These are phyloP conservation scores for Clarias macrocephalus DNA, from an alignment of 2,113 vertebrate species.

Conservation along the genomic window DNA sequence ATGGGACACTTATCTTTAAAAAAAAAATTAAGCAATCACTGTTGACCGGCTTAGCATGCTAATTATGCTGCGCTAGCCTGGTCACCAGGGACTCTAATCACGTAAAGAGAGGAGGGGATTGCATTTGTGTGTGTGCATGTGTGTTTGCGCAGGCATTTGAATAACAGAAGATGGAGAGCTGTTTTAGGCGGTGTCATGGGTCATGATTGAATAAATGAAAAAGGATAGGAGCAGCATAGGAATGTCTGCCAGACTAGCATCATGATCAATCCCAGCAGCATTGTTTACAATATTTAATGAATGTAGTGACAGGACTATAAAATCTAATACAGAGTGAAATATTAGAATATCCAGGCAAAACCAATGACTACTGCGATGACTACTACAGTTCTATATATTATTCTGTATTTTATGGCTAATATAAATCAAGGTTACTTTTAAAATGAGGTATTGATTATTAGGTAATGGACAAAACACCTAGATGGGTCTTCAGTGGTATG, in stretches of 20 bases:
- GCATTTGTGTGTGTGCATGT: constrained; percentile 10
- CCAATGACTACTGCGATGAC: background rate
- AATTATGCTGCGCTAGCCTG: constrained; percentile 61
- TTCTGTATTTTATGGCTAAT: background rate
- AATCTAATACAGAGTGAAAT: background rate
- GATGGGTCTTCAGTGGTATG: background rate
- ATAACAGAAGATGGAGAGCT: constrained; percentile 60
- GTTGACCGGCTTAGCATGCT: constrained; percentile 58
- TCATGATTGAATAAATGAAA: constrained; percentile 66
- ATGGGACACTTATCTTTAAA: constrained; percentile 55
- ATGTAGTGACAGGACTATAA: background rate
- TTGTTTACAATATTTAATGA: background rate
- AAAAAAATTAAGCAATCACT: constrained; percentile 74
- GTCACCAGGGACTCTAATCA: constrained; percentile 41
- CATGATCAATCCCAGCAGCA: constrained; percentile 27
- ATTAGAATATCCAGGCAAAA: background rate
- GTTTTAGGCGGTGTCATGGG: constrained; percentile 49
- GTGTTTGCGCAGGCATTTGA: constrained; percentile 59
- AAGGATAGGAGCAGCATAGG: constrained; percentile 57
- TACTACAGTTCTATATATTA: background rate
- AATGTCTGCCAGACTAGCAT: constrained; percentile 13
- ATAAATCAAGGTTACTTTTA: background rate
- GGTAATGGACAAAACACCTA: background rate
- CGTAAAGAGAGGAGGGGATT: constrained; percentile 2
- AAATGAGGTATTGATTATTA: background rate